Evolutionary conservation across 2,888 invertebrate species (phyloP), one percentile per base, ranked within the genome.

Genomic region (Glyphotaelius pellucidus): DNA sequence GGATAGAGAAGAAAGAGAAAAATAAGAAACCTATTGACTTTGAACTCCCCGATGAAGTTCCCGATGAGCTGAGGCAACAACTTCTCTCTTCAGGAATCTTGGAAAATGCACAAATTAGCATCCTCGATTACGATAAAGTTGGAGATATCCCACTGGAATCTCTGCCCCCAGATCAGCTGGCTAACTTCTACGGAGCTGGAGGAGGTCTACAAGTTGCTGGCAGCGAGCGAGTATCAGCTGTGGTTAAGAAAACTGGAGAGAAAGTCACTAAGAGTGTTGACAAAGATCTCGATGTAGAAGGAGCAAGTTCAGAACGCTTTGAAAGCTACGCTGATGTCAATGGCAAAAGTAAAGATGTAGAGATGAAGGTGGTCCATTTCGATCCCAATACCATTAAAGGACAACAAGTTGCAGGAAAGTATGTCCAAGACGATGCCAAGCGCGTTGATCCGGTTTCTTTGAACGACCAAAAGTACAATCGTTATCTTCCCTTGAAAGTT

Each of bases 81-180:
- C 95, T 98, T 9, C 95, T 98, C 86, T 97, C 98, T 89, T 98
- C 98, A 0, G 98, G 98, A 80, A 98, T 98, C 94, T 95, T 98
- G 91, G 98, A 98, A 94, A 98, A 98, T 94, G 98, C 98, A 85
- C 98, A 98, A 94, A 98, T 98, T 92, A 98, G 98, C 94, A 97
- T 98, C 88, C 95, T 98, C 92, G 98, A 98, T 95, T 98, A 98
- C 94, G 98, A 98, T 94, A 98, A 98, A 96, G 97, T 98, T 81
- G 98, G 98, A 52, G 98, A 98, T 93, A 98, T 98, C 91, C 97
- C 98, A 7, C 95, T 98, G 90, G 98, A 98, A 93, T 98, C 97
- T 93, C 95, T 98, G 89, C 98, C 98, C 3, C 98, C 98, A 90
- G 98, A 98, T 95, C 98, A 98, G 94, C 95, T 98, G 92, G 98